Evolutionary conservation across 2,113 vertebrate species (phyloP).

Genomic region (Cisticola juncidis): DNA sequence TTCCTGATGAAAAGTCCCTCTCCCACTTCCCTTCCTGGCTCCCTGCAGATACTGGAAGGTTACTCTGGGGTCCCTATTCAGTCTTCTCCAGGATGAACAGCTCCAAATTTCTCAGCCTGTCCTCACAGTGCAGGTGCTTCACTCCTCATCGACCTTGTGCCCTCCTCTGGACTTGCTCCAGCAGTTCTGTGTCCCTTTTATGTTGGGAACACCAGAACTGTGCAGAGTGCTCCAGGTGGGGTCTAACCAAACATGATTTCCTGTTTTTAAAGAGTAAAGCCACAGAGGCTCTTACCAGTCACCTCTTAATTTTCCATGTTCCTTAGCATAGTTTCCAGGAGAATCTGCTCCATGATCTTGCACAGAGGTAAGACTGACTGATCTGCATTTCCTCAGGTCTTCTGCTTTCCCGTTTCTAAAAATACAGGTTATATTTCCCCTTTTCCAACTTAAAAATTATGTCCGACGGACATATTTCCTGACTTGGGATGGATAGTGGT

Average conservation of each 20-base stretch:
- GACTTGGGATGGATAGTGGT: too few species aligned
- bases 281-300: background rate
- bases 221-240: too few species aligned
- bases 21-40: background rate
- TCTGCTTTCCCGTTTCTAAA: background rate
- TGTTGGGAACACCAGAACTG: background rate
- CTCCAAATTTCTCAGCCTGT: background rate
- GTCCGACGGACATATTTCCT: too few species aligned
- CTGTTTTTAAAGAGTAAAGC: background rate
- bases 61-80: background rate
- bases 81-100: background rate
- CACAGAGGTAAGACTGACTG: background rate
- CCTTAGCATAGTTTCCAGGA: background rate
- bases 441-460: too few species aligned
- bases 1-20: background rate
- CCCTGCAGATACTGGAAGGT: background rate
- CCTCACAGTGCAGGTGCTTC: background rate
- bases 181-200: background rate
- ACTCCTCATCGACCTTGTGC: background rate
- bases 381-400: background rate
- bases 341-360: background rate
- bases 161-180: rapidly evolving
- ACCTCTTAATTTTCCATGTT: background rate
- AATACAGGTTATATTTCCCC: background rate
- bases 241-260: background rate